A percentile compares a stretch with the other conserved stretches of the same genome.
Evolutionary conservation across 1,140 invertebrate species (phyloP).

Genomic region (Phenacoccus solenopsis): DNA sequence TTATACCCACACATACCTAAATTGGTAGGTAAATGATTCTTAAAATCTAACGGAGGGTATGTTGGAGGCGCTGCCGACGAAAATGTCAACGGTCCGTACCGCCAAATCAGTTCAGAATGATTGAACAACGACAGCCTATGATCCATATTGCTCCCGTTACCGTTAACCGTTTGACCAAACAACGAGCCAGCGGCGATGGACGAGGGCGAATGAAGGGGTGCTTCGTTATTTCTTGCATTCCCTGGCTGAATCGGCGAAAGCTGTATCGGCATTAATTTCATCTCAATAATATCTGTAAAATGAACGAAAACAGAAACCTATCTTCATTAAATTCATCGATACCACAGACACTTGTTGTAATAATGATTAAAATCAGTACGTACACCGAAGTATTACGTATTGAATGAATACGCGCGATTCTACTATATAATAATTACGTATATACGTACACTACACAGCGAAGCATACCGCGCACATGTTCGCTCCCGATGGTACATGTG

Average conservation of each 20-base stretch:
- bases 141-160: neutral
- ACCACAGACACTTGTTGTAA: too few species aligned
- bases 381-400: neutral
- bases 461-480: neutral
- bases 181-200: neutral
- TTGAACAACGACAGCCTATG: conserved; percentile 9
- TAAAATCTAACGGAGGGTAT: conserved; percentile 63
- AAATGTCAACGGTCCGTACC: conserved; percentile 13
- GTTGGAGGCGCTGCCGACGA: conserved; percentile 34
- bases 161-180: neutral
- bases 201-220: conserved; percentile 7
- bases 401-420: neutral
- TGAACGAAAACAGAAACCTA: neutral
- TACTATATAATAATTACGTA: too few species aligned
- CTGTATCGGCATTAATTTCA: neutral
- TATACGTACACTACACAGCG: neutral
- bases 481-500: too few species aligned
- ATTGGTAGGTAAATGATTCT: conserved; percentile 64
- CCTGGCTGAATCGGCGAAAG: conserved; percentile 5
- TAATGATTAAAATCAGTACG: too few species aligned
- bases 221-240: conserved; percentile 4
- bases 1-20: conserved; percentile 38
- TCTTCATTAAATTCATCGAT: too few species aligned
- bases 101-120: conserved; percentile 9
- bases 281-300: neutral